Percentiles rank a stretch among this genome's conserved stretches.
phyloP scores from a whole-genome alignment of 2,797 vertebrate species.

The Gobionotothen gibberifrons region DNA sequence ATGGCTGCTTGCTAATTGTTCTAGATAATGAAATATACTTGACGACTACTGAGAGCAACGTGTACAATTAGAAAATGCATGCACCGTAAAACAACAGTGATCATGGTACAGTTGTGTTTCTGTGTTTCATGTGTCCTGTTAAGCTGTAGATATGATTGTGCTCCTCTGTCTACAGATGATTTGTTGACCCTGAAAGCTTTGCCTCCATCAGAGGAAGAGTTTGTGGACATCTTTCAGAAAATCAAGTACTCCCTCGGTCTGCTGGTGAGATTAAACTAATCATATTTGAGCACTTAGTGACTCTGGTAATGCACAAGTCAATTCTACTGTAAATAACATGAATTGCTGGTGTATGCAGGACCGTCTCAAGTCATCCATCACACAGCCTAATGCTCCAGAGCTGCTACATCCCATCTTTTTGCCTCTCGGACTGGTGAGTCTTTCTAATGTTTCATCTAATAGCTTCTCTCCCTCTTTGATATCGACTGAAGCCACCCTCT shows the following conservation, averaged over 20 bases:
- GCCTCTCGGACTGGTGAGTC: conserved; percentile 86
- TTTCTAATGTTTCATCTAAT: background rate
- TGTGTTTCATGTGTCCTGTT: background rate
- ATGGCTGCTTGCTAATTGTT: background rate
- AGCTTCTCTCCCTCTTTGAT: background rate
- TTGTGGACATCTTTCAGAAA: conserved; percentile 87
- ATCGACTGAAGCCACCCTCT: background rate
- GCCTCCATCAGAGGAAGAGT: conserved; percentile 85
- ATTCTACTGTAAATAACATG: background rate
- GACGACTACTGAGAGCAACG: background rate
- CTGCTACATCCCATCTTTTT: conserved; percentile 87
- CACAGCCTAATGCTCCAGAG: conserved; percentile 84
- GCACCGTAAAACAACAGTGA: background rate
- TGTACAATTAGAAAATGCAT: background rate
- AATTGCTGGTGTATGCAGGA: conserved; percentile 75
- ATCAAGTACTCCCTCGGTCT: conserved; percentile 90
- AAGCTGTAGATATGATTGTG: background rate
- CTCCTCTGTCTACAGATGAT: conserved; percentile 75
- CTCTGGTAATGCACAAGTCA: background rate
- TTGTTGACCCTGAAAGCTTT: conserved; percentile 79
- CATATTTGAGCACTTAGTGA: background rate
- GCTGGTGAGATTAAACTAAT: conserved; percentile 80
- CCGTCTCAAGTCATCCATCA: conserved; percentile 83
- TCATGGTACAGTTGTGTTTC: background rate
- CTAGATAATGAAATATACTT: background rate